Evolutionary conservation across 2,797 vertebrate genomes (phyloP).

Genomic region (Parauchenoglanis ngamensis): DNA sequence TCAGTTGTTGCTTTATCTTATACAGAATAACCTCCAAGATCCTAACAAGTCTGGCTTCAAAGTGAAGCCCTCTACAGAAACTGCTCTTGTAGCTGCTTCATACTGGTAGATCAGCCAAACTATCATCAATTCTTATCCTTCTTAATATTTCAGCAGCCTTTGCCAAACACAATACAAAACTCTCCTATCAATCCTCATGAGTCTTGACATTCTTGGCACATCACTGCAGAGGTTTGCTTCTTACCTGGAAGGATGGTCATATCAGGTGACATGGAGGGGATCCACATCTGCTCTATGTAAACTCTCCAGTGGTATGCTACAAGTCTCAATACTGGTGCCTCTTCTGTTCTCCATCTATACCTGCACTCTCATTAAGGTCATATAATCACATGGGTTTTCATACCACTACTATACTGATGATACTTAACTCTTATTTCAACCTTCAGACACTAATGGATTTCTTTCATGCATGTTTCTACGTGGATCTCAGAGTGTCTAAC

Average conservation of each 20-base stretch:
- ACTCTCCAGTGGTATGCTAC: not conserved
- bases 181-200: not conserved
- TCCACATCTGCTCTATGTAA: not conserved
- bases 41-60: not conserved
- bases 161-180: not conserved
- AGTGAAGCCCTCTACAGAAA: not conserved
- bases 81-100: not conserved
- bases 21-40: not conserved
- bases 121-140: not conserved
- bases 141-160: not conserved
- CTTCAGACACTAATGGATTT: not conserved
- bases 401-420: not conserved
- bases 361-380: not conserved
- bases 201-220: not conserved
- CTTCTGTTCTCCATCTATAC: not conserved
- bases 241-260: not conserved
- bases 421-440: not conserved
- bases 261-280: not conserved
- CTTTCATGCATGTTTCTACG: not conserved
- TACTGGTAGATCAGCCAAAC: not conserved
- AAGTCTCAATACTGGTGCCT: not conserved
- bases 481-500: not conserved
- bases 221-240: not conserved
- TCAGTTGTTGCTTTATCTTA: not conserved
- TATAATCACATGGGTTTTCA: not conserved